Percentiles rank a stretch among this genome's conserved stretches.
Evolutionary conservation across 1,140 invertebrate species (phyloP).

Genomic region (Drosophila sturtevanti): DNA sequence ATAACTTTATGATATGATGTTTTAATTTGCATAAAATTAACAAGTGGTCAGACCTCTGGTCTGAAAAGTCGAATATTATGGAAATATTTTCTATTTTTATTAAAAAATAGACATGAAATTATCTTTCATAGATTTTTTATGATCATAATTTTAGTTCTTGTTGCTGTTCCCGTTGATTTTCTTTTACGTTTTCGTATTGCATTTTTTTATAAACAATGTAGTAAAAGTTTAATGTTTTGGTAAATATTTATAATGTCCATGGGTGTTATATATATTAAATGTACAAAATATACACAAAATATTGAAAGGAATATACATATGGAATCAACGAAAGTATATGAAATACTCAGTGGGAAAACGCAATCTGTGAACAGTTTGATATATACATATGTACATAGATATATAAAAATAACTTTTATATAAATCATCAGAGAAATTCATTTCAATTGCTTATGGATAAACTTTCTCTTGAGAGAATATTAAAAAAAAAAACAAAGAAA

Average conservation of each 20-base stretch:
- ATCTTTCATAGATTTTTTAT: conserved; percentile 42
- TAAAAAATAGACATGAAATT: conserved; percentile 35
- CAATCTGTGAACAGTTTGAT: conserved; percentile 30
- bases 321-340: not conserved
- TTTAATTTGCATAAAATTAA: conserved; percentile 54
- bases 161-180: not conserved
- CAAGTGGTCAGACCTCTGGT: conserved; percentile 13
- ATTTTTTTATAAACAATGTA: conserved; percentile 47
- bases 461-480: not conserved
- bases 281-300: conserved; percentile 28
- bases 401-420: not conserved
- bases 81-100: conserved; percentile 52
- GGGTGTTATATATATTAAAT: conserved; percentile 25
- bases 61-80: conserved; percentile 48
- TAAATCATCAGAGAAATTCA: not conserved
- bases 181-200: not conserved
- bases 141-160: conserved; percentile 28
- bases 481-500: not conserved
- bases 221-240: conserved; percentile 20
- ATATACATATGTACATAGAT: too few relatives aligned
- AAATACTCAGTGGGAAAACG: not conserved
- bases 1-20: conserved; percentile 48
- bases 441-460: not conserved
- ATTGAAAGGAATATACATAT: conserved; percentile 13
- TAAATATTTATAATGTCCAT: conserved; percentile 38